Base-by-base conservation (phyloP, 1,140 invertebrate species). In the Charaxes varanes region DNA sequence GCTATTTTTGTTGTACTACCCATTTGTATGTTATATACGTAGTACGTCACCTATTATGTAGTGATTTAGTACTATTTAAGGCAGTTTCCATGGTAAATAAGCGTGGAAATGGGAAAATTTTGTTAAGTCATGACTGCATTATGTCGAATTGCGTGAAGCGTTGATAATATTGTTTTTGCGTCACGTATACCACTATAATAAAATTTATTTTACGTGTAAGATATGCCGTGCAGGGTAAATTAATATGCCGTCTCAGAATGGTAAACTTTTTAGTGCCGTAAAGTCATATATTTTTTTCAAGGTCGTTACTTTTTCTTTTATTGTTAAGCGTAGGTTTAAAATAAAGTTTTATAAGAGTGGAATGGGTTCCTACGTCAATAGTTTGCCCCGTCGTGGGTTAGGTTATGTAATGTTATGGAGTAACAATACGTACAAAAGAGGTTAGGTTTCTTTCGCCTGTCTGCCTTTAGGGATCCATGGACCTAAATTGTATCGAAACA, bases 361-460 rank as follows among this genome's bases (percentile, higher is more conserved):
- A 4, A 15, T 4, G 7, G 6, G 28, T 19, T 31, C 21, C 28
- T 55, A 51, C 48, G 48, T 57, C 45, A 57, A 19, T 46, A 34
- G 28, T 56, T 32, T 57, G 28, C 57, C 45, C 41, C 32, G 34
- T 54, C 59, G 54, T n/a, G 63, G 62, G 62, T 69, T 66, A 72
- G 51, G 66, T 78, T 78, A 78, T 78, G 73, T 74, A 78, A 78
- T 62, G 30, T 34, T 31, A n/a, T n/a, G n/a, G n/a, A n/a, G n/a
- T n/a, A n/a, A n/a, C n/a, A n/a, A n/a, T n/a, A n/a, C n/a, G n/a
- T n/a, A n/a, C n/a, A n/a, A n/a, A n/a, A n/a, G n/a, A n/a, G n/a
- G n/a, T n/a, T n/a, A n/a, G n/a, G n/a, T n/a, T n/a, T n/a, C n/a
- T n/a, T n/a, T n/a, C n/a, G n/a, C n/a, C n/a, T n/a, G n/a, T n/a